phyloP scores from a whole-genome alignment of 2,113 vertebrate species.

The Pterocles burchelli region DNA sequence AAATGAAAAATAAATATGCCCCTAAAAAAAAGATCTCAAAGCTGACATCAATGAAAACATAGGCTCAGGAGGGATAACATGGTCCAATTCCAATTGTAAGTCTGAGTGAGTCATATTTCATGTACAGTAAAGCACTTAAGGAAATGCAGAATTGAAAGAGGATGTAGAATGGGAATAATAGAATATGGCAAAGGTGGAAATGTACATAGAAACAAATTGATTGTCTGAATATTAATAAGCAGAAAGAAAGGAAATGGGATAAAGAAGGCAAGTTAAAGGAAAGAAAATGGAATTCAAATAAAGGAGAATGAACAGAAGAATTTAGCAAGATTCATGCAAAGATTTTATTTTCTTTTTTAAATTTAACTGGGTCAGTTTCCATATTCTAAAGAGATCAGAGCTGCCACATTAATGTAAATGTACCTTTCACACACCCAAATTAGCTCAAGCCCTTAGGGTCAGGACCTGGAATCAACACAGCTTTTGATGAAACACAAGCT shows the following conservation, averaged over 20 bases:
- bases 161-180: conserved; percentile 7
- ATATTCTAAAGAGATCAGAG: neutral
- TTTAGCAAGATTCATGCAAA: neutral
- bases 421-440: neutral
- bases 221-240: conserved; percentile 16
- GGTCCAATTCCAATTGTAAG: neutral
- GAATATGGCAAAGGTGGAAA: conserved; percentile 39
- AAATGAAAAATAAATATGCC: neutral
- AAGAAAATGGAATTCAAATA: neutral
- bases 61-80: neutral
- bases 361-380: neutral
- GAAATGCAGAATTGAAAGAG: conserved; percentile 10
- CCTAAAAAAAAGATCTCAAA: neutral
- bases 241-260: neutral
- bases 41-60: neutral
- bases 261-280: neutral
- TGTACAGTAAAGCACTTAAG: neutral
- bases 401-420: neutral
- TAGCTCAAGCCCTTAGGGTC: neutral
- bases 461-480: neutral
- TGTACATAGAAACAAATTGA: neutral
- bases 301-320: neutral
- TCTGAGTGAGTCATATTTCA: conserved; percentile 1
- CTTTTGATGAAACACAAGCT: neutral
- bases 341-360: neutral